These are phyloP conservation scores for Ceuthmochares aereus DNA, from an alignment of 2,113 vertebrate genomes.

Conservation along the genomic window DNA sequence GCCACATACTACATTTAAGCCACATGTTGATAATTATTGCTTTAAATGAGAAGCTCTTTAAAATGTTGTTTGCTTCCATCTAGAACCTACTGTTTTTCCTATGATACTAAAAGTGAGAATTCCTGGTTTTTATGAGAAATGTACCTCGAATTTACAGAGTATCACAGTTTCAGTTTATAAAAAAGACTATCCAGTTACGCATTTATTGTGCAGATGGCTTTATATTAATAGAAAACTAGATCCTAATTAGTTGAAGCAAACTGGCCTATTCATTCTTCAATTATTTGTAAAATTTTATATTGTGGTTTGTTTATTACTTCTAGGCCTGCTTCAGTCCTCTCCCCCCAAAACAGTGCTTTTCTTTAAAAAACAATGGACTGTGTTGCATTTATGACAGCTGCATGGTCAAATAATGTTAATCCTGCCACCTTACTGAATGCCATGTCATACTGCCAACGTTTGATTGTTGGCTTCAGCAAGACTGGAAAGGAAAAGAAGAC, in stretches of 20 bases:
- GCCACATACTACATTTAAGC: neutral
- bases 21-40: conserved; percentile 37
- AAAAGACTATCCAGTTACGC: neutral
- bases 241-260: neutral
- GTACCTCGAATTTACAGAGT: neutral
- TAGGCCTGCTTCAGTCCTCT: neutral
- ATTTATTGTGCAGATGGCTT: neutral
- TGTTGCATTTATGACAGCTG: neutral
- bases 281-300: neutral
- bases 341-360: neutral
- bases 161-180: neutral
- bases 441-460: neutral
- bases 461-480: neutral
- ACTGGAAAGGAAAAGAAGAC: neutral
- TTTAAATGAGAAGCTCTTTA: conserved; percentile 18
- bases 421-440: neutral
- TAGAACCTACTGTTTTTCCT: neutral
- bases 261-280: neutral
- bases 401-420: neutral
- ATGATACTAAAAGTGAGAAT: neutral
- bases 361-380: neutral
- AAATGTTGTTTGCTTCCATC: neutral
- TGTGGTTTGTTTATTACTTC: neutral
- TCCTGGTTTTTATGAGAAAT: neutral
- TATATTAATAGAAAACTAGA: neutral